Percentiles rank a stretch among this genome's conserved stretches.
Evolutionary conservation across 2,113 vertebrate species (phyloP).

Genomic region (Epinephelus lanceolatus): DNA sequence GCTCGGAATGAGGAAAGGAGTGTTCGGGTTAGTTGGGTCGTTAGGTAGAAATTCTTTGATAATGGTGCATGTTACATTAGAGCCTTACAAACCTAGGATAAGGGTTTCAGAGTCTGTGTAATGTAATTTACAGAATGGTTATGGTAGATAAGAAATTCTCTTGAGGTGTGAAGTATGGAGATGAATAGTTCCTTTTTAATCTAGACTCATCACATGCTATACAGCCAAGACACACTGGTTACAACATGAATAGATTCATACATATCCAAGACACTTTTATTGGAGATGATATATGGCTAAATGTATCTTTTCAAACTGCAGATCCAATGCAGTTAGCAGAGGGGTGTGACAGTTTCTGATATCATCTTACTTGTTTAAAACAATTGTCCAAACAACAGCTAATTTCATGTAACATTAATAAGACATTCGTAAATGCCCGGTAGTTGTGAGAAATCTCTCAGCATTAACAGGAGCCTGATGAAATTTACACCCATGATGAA

Average conservation of each 20-base stretch:
- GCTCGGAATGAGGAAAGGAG: constrained; percentile 63
- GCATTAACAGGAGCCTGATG: constrained; percentile 59
- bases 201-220: constrained; percentile 47
- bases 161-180: constrained; percentile 67
- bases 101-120: constrained; percentile 67
- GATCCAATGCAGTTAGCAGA: background rate
- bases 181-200: constrained; percentile 61
- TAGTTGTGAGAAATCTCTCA: constrained; percentile 75
- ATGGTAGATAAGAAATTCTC: constrained; percentile 61
- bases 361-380: constrained; percentile 47
- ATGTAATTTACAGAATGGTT: constrained; percentile 70
- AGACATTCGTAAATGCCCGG: constrained; percentile 61
- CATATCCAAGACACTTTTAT: constrained; percentile 43
- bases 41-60: constrained; percentile 79
- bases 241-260: constrained; percentile 36
- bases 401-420: constrained; percentile 68
- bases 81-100: constrained; percentile 75
- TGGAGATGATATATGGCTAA: constrained; percentile 47
- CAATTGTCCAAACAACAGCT: constrained; percentile 59
- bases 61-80: constrained; percentile 81
- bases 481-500: constrained; percentile 68
- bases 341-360: constrained; percentile 20
- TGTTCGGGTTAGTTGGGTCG: constrained; percentile 76
- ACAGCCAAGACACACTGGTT: constrained; percentile 30
- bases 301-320: constrained; percentile 47